Base-by-base conservation (phyloP, 30 jellyfish, hydroid and myxozoan genomes). In the Aurelia sp. region DNA sequence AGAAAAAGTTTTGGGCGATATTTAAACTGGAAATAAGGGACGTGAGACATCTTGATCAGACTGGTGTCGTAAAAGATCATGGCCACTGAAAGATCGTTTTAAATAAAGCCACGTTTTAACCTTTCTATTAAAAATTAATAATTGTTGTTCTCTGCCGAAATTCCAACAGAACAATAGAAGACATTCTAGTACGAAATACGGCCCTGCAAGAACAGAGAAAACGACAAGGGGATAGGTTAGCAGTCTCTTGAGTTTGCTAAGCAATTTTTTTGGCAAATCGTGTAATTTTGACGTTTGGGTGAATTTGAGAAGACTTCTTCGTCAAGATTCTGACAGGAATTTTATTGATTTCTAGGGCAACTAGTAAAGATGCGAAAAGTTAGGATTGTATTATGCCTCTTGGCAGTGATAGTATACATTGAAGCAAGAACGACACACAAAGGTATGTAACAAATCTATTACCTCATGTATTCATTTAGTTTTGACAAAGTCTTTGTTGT, bases 341-440 rank as follows among this genome's bases (percentile, higher is more conserved):
- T n/a, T 27, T 27, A 21, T 62, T 71, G 20, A 27, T 61, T 65
- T 65, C 64, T 41, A 79, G 90, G 90, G 90, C 82, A 61, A 69
- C 40, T 13, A 79, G 62, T 53, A 70, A 69, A 33, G 48, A 87
- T 87, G 89, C 62, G 96, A 68, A 70, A 87, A 59, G 41, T 76
- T 69, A 73, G 96, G 84, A 79, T 78, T 33, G 50, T 77, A 19
- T 74, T 87, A 41, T 87, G 96, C 96, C 96, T 87, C 15, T 52
- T 87, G 96, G 96, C 96, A 67, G 87, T 78, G 70, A 27, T 87
- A 62, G 85, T 78, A 5, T 78, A 27, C 64, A 78, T 73, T 51
- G 88, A 87, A 15, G 89, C 87, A 59, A 74, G 79, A 62, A 53
- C 85, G 19, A 57, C 79, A 52, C 88, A 78, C 64, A 77, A 37